These are phyloP conservation scores for Heterotis niloticus DNA, from an alignment of 2,113 vertebrate genomes.

Conservation along the genomic window DNA sequence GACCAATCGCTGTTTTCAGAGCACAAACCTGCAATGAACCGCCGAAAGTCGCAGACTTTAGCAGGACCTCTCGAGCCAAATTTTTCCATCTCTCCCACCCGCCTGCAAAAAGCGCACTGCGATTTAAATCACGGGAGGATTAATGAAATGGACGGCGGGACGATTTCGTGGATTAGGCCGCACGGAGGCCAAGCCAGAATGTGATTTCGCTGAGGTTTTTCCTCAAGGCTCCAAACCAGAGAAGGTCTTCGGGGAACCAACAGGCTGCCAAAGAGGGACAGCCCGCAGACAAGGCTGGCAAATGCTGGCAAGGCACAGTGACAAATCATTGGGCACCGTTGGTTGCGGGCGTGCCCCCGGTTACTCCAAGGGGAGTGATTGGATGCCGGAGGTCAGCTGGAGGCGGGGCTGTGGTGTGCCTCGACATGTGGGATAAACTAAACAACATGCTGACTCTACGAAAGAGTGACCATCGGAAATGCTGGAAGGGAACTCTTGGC, in stretches of 20 bases:
- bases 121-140: background rate
- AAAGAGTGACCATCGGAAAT: background rate
- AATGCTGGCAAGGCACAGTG: background rate
- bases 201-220: background rate
- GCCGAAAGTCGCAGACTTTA: background rate
- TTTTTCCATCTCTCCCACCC: slow-evolving; percentile 7
- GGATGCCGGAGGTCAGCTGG: too few relatives aligned
- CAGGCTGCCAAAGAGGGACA: background rate
- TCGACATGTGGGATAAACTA: too few relatives aligned
- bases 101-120: background rate
- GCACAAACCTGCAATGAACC: background rate
- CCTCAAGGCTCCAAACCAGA: background rate
- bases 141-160: background rate
- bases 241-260: background rate
- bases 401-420: too few relatives aligned
- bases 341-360: background rate
- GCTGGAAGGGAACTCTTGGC: background rate
- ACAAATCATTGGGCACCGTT: background rate
- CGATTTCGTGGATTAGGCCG: background rate
- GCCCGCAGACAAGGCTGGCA: background rate
- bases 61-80: background rate
- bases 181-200: background rate
- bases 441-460: too few relatives aligned
- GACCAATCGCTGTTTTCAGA: background rate
- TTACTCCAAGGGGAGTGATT: background rate